Evolutionary conservation across 2,888 invertebrate genomes (phyloP).

Genomic region (Mimas tiliae): DNA sequence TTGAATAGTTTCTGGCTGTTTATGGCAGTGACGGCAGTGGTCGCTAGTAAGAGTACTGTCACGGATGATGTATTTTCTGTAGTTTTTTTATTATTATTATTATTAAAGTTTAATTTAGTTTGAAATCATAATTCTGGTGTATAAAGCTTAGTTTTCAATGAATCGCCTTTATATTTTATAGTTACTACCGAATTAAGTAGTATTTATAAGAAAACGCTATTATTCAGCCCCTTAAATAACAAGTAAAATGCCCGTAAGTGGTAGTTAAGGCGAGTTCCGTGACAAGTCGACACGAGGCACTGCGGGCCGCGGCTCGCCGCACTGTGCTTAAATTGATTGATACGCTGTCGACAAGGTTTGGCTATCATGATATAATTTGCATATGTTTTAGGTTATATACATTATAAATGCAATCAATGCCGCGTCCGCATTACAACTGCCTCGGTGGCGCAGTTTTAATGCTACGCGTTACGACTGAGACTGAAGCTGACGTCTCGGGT

Average conservation of each 20-base stretch:
- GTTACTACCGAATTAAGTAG: neutral
- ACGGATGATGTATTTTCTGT: too few relatives aligned
- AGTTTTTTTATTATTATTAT: too few relatives aligned
- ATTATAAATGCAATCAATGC: neutral
- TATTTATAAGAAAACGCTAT: too few relatives aligned
- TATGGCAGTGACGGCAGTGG: too few relatives aligned
- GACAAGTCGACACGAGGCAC: slow-evolving; percentile 19
- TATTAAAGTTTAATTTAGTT: too few relatives aligned
- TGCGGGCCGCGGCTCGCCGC: neutral
- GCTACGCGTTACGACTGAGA: too few relatives aligned
- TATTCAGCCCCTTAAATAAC: slow-evolving; percentile 1
- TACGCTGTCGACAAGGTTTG: slow-evolving; percentile 7
- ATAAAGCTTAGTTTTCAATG: neutral
- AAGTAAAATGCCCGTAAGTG: slow-evolving; percentile 13
- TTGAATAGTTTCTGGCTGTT: too few relatives aligned
- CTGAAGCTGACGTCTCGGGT: too few relatives aligned
- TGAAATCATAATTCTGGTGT: too few relatives aligned
- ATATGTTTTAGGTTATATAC: neutral
- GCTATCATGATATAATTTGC: slow-evolving; percentile 6
- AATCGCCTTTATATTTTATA: neutral
- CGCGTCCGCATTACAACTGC: neutral
- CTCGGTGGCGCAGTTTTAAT: too few relatives aligned
- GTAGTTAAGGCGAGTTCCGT: slow-evolving; percentile 18
- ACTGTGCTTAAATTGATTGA: slow-evolving; percentile 16
- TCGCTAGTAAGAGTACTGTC: too few relatives aligned